Conservation (phyloP, 2,113 vertebrate species). For the Myotis yumanensis region DNA sequence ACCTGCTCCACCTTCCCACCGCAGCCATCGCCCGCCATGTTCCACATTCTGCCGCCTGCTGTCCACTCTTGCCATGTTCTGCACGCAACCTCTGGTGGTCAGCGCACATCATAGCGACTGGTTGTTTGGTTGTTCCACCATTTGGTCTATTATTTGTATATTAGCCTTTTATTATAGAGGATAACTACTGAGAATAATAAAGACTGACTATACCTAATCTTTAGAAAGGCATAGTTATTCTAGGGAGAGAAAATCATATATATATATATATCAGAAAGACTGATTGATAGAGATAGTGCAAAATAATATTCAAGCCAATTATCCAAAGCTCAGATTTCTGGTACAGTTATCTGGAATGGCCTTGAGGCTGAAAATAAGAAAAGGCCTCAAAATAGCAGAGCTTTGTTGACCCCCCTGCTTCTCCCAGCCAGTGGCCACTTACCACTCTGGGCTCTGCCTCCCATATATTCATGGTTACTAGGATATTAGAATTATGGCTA, state of each 20-base stretch:
- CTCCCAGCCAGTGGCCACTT: neutral
- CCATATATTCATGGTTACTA: neutral
- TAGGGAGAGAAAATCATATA: neutral
- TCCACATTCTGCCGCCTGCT: too few relatives aligned
- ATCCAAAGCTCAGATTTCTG: neutral
- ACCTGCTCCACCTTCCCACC: too few relatives aligned
- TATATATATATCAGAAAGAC: neutral
- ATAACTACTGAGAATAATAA: neutral
- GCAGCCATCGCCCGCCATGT: too few relatives aligned
- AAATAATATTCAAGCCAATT: neutral
- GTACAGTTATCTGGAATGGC: neutral
- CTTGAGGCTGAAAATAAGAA: constrained; percentile 8
- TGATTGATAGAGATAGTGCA: neutral
- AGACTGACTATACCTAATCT: constrained; percentile 3
- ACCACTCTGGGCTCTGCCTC: neutral
- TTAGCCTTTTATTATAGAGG: too few relatives aligned
- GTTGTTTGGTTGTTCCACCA: too few relatives aligned
- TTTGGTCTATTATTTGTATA: too few relatives aligned
- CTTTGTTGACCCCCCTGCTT: neutral
- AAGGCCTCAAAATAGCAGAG: neutral
- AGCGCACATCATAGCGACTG: too few relatives aligned
- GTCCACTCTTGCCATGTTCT: too few relatives aligned
- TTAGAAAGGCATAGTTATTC: neutral
- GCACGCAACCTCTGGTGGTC: too few relatives aligned
- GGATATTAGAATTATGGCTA: neutral